Evolutionary conservation across 2,113 vertebrate species (phyloP).

Genomic region (Suricata suricatta): DNA sequence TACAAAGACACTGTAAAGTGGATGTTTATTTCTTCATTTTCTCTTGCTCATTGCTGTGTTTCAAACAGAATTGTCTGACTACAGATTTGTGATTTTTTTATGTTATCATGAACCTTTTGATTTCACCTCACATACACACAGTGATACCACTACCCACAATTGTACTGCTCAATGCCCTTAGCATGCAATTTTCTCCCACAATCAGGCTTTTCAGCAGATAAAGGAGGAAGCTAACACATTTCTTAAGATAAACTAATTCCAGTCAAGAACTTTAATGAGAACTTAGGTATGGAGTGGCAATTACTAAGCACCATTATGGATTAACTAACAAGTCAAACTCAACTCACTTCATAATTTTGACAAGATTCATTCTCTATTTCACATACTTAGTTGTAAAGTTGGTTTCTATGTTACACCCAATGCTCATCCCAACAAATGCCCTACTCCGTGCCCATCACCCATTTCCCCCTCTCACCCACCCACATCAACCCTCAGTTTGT

Average conservation of each 20-base stretch:
- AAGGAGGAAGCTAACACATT: background rate
- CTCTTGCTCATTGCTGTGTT: background rate
- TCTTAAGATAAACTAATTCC: slow-evolving; percentile 52
- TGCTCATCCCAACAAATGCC: no score
- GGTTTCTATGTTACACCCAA: no score
- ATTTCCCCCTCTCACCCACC: no score
- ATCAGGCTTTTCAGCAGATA: slow-evolving; percentile 4
- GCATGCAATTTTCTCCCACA: slow-evolving; percentile 22
- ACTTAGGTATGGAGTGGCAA: background rate
- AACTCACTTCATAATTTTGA: slow-evolving; percentile 45
- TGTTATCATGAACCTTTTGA: background rate
- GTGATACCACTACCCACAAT: background rate
- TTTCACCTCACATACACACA: background rate
- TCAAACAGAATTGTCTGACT: background rate
- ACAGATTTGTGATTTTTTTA: background rate
- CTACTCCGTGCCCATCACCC: no score
- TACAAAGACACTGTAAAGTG: background rate
- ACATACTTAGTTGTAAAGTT: no score
- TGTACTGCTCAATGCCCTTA: background rate
- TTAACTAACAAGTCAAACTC: slow-evolving; percentile 61
- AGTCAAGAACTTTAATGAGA: slow-evolving; percentile 50
- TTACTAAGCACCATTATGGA: slow-evolving; percentile 18
- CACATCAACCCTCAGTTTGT: no score
- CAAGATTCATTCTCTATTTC: slow-evolving; percentile 22
- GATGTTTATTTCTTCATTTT: background rate